A percentile compares a stretch with the other conserved stretches of the same genome.
These are phyloP conservation scores for Leptinotarsa rubiginosa DNA, from an alignment of 2,888 invertebrate genomes.

Conservation along the genomic window DNA sequence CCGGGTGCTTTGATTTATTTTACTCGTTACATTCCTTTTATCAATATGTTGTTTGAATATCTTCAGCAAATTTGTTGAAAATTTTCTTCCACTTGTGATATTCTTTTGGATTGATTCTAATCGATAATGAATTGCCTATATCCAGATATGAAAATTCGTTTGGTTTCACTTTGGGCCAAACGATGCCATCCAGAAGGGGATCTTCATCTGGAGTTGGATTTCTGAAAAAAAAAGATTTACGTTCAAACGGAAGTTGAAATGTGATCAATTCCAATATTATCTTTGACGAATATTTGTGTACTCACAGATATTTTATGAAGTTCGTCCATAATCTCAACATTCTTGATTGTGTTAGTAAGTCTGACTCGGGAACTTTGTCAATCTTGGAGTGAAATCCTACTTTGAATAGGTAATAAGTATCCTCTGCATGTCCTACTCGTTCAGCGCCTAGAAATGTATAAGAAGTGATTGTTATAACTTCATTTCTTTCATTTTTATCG, in stretches of 20 bases:
- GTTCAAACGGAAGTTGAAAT: neutral
- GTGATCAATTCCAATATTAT: neutral
- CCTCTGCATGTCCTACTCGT: conserved; percentile 27
- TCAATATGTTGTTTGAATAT: conserved; percentile 30
- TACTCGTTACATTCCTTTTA: neutral
- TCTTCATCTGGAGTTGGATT: conserved; percentile 22
- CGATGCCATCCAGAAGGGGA: neutral
- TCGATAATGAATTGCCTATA: conserved; percentile 15
- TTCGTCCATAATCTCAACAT: conserved; percentile 27
- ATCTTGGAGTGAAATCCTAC: neutral
- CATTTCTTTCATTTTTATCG: no score
- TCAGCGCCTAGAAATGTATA: conserved; percentile 1
- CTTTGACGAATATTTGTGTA: neutral
- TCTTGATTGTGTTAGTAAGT: neutral
- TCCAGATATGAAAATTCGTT: conserved; percentile 20
- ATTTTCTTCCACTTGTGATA: conserved; percentile 20
- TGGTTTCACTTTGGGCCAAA: conserved; percentile 27
- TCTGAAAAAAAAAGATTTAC: conserved; percentile 2
- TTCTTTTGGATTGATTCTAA: conserved; percentile 16
- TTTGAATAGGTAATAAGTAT: conserved; percentile 4
- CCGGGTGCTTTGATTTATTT: neutral
- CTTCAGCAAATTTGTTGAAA: conserved; percentile 30
- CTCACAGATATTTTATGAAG: conserved; percentile 25
- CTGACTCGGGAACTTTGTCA: neutral
- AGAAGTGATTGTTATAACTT: no score